Base-by-base conservation (phyloP, 2,797 vertebrate genomes). In the Gila robusta region DNA sequence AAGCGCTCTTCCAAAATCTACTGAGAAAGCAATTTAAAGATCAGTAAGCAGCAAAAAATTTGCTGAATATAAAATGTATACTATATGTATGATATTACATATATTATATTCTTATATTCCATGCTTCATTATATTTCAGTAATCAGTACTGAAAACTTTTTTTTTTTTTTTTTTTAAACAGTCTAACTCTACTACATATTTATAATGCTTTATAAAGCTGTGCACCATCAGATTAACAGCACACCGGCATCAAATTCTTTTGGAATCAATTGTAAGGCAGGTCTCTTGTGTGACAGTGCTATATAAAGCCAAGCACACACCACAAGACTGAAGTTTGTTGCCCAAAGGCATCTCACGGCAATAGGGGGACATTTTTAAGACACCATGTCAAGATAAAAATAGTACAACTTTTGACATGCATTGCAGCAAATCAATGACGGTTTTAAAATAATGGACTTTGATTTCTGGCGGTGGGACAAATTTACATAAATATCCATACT, bases 221-320 rank as follows among this genome's bases (percentile, higher is more conserved):
- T 32, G 4, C 64, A 32, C 6, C 6, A 28, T 32, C n/a, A 26
- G 59, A 64, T 8, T 8, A 66, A 7, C 64, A 32, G 64, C 52
- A 59, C 21, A 59, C 21, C 3, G 0, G 37, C 19, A 59, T 39
- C 21, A 23, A 32, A 56, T 49, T 26, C 35, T 10, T 23, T 37
- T 78, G 52, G 52, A 78, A 59, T 78, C 74, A 59, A 16, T 39
- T 39, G 35, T 59, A 59, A 78, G 54, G 14, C 52, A 78, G 52
- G 37, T 78, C 76, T 59, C 76, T 78, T 41, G 76, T 59, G 76
- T 26, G 56, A 39, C 17, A 78, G 54, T 9, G 35, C 76, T 78
- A 78, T 78, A 59, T 78, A 78, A 78, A 78, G 54, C 76, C 23
- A 59, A 59, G 74, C 32, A 41, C 76, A 59, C 6, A 1, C 28